phyloP scores from a whole-genome alignment of 2,113 vertebrate species.

The Pungitius pungitius region DNA sequence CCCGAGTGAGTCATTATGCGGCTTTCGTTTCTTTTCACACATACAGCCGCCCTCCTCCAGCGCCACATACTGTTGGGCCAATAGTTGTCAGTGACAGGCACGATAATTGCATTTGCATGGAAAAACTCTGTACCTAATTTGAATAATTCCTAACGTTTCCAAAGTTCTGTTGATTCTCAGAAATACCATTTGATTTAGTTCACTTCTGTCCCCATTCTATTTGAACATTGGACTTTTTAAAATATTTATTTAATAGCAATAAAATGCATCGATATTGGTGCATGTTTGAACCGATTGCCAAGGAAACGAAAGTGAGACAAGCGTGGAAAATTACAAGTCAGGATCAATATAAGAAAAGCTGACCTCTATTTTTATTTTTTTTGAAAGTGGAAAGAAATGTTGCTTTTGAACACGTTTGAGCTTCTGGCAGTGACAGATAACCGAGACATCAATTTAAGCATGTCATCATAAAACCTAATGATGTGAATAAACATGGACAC shows the following conservation, averaged over 20 bases:
- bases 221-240: not conserved
- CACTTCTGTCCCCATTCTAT: slow-evolving; percentile 15
- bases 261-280: not conserved
- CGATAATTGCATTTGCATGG: slow-evolving; percentile 27
- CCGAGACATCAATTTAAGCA: slow-evolving; percentile 22
- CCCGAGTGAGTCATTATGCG: slow-evolving; percentile 43
- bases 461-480: slow-evolving; percentile 38
- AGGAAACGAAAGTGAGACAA: not conserved
- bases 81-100: slow-evolving; percentile 34
- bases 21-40: slow-evolving; percentile 50
- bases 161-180: not conserved
- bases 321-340: slow-evolving; percentile 3
- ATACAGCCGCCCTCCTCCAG: slow-evolving; percentile 17
- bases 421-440: slow-evolving; percentile 14
- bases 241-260: not conserved
- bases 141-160: slow-evolving; percentile 18
- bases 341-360: slow-evolving; percentile 5
- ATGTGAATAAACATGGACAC: slow-evolving; percentile 22
- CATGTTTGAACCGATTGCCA: not conserved
- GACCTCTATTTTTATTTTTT: not conserved
- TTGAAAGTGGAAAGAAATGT: slow-evolving; percentile 1
- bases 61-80: slow-evolving; percentile 20
- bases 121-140: slow-evolving; percentile 12
- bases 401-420: not conserved
- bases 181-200: slow-evolving; percentile 26